Conservation (phyloP, 2,797 vertebrate species). For the Picus viridis region DNA sequence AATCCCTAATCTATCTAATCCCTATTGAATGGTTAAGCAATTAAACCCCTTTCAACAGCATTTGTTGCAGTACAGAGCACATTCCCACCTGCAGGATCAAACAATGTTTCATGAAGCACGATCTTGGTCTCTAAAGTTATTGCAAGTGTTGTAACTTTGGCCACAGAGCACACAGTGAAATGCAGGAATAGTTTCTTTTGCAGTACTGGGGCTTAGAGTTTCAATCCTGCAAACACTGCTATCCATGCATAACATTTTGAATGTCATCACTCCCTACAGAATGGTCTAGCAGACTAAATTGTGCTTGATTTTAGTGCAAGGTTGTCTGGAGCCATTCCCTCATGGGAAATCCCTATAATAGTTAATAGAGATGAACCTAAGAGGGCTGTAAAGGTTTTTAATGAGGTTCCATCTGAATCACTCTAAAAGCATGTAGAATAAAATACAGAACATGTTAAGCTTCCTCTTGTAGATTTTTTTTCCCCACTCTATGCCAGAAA, state of each 20-base stretch:
- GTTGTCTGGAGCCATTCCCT: not conserved
- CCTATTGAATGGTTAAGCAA: not conserved
- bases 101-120: not conserved
- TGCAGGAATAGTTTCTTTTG: not conserved
- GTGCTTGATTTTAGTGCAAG: not conserved
- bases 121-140: not conserved
- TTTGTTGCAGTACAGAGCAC: not conserved
- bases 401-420: not conserved
- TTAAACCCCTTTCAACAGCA: accelerated
- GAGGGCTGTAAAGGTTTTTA: not conserved
- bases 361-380: not conserved
- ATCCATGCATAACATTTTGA: not conserved
- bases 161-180: not conserved
- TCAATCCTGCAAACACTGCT: not conserved
- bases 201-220: not conserved
- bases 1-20: not conserved
- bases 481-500: not conserved
- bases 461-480: not conserved
- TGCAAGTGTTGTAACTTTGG: not conserved
- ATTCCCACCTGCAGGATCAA: not conserved
- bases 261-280: accelerated
- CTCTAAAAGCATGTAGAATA: not conserved
- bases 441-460: not conserved
- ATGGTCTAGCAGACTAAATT: not conserved
- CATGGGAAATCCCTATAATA: not conserved